Base-by-base conservation (phyloP, 2,888 invertebrate genomes). In the Macrophya alboannulata region DNA sequence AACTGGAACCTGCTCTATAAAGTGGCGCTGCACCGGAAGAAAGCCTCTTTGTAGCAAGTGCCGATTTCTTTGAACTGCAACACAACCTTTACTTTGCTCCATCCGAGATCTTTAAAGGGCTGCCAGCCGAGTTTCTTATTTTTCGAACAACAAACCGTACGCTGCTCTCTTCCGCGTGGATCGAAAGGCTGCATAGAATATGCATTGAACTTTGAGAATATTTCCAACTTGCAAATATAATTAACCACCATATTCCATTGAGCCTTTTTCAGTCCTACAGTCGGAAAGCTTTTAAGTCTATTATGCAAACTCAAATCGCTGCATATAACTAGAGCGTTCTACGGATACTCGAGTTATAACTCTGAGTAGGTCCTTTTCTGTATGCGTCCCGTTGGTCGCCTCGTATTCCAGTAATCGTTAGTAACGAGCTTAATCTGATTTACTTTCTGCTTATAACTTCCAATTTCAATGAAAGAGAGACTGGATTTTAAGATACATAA, bases 21-120 rank as follows among this genome's bases (percentile, higher is more conserved):
- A 81, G 71, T 37, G 84, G 40, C 71, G 84, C 86, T 84, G 86
- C 83, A 84, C 86, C 87, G 86, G 87, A 88, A 88, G 87, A 88
- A 87, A 79, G 86, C 83, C 84, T 86, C 87, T 87, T 88, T 88
- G 87, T 87, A 86, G 86, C 87, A 68, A 85, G 85, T 76, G 85
- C 79, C 79, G 85, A 85, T 76, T 81, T 85, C 77, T 76, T 85
- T 85, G 48, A 51, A 79, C 79, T 77, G 65, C 48, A 48, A 65
- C 45, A 59, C 31, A 77, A 81, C 68, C 85, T 79, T 17, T 21
- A 40, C 15, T 21, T 12, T 25, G 17, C 65, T 62, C 62, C 79
- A 59, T 62, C 62, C 79, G 62, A 21, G 79, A 81, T 62, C 79
- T 81, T 37, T 55, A 59, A 81, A 62, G 81, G 81, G 62, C 62